Percentiles rank a stretch among this genome's conserved stretches.
phyloP scores from a whole-genome alignment of 1,140 invertebrate genomes.

The Brevipalpus yothersi region DNA sequence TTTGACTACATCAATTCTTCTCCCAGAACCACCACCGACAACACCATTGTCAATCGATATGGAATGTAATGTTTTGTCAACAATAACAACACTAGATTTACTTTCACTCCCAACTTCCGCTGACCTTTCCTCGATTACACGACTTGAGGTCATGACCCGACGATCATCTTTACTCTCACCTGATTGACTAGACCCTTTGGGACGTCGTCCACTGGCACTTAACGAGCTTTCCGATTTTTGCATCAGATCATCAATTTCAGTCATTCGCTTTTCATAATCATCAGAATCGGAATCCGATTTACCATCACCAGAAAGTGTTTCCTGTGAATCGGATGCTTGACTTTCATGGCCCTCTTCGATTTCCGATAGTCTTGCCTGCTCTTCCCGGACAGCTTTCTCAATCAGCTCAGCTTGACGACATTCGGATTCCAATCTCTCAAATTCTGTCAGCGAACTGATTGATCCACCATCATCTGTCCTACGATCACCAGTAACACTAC shows the following conservation, averaged over 20 bases:
- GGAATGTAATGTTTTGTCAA: too few relatives aligned
- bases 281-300: slow-evolving; percentile 22
- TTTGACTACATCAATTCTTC: too few relatives aligned
- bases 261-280: slow-evolving; percentile 41
- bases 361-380: slow-evolving; percentile 45
- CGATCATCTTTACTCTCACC: too few relatives aligned
- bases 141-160: too few relatives aligned
- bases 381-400: slow-evolving; percentile 51
- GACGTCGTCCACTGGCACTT: too few relatives aligned
- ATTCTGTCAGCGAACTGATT: slow-evolving; percentile 72
- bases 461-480: slow-evolving; percentile 65
- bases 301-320: slow-evolving; percentile 27
- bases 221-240: too few relatives aligned
- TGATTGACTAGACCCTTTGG: too few relatives aligned
- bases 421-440: slow-evolving; percentile 63
- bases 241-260: slow-evolving; percentile 46
- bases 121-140: too few relatives aligned
- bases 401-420: slow-evolving; percentile 54
- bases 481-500: slow-evolving; percentile 30
- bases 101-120: too few relatives aligned
- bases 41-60: too few relatives aligned
- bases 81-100: too few relatives aligned
- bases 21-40: too few relatives aligned
- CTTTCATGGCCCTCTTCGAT: slow-evolving; percentile 39
- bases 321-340: slow-evolving; percentile 35